phyloP scores from a whole-genome alignment of 2,797 vertebrate genomes.

The Chaetodon trifasciatus region DNA sequence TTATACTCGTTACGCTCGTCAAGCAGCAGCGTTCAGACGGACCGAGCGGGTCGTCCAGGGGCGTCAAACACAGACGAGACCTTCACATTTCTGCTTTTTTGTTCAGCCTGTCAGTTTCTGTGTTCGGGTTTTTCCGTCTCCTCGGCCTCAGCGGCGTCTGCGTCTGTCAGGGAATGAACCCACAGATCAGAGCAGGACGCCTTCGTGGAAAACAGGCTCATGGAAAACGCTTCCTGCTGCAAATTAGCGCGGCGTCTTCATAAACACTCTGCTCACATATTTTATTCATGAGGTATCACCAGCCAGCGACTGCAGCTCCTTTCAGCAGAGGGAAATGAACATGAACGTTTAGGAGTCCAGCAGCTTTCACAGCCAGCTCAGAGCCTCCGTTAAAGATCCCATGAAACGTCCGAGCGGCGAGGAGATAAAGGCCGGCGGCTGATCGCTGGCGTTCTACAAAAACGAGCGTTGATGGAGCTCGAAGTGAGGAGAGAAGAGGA shows the following conservation, averaged over 20 bases:
- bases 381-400: not conserved
- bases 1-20: too few relatives aligned
- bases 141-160: not conserved
- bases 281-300: conserved; percentile 34
- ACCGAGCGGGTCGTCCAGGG: not conserved
- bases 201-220: not conserved
- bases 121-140: not conserved
- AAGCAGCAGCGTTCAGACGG: not conserved
- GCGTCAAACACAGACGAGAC: not conserved
- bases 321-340: conserved; percentile 12
- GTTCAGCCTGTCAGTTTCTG: not conserved
- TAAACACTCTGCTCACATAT: conserved; percentile 36
- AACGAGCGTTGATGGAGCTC: not conserved
- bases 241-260: conserved; percentile 11
- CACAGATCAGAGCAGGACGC: not conserved
- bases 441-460: not conserved
- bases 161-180: not conserved
- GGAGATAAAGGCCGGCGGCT: not conserved
- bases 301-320: not conserved
- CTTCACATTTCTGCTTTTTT: too few relatives aligned
- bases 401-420: not conserved
- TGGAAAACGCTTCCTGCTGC: conserved; percentile 14
- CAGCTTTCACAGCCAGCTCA: not conserved
- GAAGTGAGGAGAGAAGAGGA: not conserved
- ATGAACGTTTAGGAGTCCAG: conserved; percentile 8